Conservation (phyloP, 1,140 invertebrate genomes). For the Drosophila ficusphila region DNA sequence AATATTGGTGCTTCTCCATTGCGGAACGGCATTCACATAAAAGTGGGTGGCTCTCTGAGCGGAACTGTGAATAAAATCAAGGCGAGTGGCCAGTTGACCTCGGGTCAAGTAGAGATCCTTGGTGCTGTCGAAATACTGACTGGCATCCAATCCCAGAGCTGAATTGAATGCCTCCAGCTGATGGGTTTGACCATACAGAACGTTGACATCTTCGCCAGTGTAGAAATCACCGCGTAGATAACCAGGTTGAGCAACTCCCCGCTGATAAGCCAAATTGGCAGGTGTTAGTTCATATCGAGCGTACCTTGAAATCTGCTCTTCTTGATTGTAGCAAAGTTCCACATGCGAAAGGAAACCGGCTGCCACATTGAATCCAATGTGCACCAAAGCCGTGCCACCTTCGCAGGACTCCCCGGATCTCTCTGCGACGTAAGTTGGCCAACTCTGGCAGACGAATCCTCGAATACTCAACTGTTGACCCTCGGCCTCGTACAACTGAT, state of each 20-base stretch:
- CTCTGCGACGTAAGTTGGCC: constrained; percentile 63
- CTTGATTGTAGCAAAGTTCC: constrained; percentile 63
- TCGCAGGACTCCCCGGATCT: constrained; percentile 52
- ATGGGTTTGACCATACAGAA: constrained; percentile 52
- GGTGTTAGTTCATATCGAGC: constrained; percentile 58
- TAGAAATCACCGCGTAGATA: constrained; percentile 67
- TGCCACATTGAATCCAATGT: constrained; percentile 69
- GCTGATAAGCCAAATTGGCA: constrained; percentile 62
- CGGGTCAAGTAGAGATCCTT: constrained; percentile 84
- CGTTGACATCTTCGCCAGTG: constrained; percentile 57
- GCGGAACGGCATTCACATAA: constrained; percentile 87
- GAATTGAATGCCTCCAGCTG: constrained; percentile 44
- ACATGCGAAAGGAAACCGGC: constrained; percentile 57
- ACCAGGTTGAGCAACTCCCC: constrained; percentile 61
- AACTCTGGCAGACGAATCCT: constrained; percentile 62
- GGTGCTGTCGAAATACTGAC: constrained; percentile 73
- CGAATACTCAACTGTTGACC: constrained; percentile 23
- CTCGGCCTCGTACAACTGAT: constrained; percentile 53
- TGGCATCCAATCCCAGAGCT: constrained; percentile 50
- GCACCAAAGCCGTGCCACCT: constrained; percentile 54
- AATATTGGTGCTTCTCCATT: constrained; percentile 87
- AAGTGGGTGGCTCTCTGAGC: constrained; percentile 87
- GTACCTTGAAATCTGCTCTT: constrained; percentile 57
- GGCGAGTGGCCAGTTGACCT: constrained; percentile 88
- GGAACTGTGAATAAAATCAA: constrained; percentile 87